Evolutionary conservation across 1,140 invertebrate species (phyloP).

Genomic region (Ridgeia piscesae): DNA sequence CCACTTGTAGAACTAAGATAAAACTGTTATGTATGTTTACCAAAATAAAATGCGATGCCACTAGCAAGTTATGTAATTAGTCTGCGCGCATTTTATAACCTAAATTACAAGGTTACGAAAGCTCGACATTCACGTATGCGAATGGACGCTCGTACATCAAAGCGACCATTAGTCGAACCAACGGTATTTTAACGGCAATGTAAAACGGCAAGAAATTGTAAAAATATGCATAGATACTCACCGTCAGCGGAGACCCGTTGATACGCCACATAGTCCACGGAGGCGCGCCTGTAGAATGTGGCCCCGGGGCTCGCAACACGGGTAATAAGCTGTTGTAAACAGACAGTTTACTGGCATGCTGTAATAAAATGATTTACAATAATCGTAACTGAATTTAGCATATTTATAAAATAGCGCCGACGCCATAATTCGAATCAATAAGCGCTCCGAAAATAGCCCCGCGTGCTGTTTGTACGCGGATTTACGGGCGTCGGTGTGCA

Average conservation of each 20-base stretch:
- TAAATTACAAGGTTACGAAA: not conserved
- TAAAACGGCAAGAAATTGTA: conserved; percentile 1
- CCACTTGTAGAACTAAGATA: not conserved
- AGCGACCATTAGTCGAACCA: not conserved
- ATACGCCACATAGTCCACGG: not conserved
- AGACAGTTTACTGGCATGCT: not conserved
- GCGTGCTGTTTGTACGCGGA: not conserved
- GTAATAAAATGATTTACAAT: conserved; percentile 7
- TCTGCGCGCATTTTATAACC: not conserved
- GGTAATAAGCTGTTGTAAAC: not conserved
- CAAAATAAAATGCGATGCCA: not conserved
- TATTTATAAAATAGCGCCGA: conserved; percentile 6
- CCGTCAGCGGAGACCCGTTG: not conserved
- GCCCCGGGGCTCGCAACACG: too few species aligned
- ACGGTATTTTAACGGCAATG: not conserved
- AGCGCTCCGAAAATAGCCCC: not conserved
- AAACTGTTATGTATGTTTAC: not conserved
- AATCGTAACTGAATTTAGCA: conserved; percentile 6
- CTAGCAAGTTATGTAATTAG: not conserved
- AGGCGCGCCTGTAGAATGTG: not conserved
- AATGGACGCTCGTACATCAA: not conserved
- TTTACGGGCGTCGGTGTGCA: not conserved
- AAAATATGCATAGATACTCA: not conserved
- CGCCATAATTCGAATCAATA: not conserved
- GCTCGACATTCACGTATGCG: not conserved